Conservation (phyloP, 2,797 vertebrate species). For the Mustela erminea region DNA sequence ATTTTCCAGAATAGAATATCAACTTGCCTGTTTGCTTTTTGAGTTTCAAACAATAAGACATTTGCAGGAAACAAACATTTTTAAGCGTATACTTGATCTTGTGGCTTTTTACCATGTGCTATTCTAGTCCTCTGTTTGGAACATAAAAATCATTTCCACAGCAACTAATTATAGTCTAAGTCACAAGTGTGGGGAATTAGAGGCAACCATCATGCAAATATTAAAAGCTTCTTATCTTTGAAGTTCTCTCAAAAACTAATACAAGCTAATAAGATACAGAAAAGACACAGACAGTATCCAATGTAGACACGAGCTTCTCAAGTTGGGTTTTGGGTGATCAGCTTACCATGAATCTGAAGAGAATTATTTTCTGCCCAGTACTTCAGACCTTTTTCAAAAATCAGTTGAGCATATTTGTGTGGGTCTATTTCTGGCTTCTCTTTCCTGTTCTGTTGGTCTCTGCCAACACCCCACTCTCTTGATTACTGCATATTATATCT, state of each 20-base stretch:
- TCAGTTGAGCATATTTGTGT: not conserved
- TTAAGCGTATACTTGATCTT: conserved; percentile 33
- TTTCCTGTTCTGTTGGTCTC: not conserved
- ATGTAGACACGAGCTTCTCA: not conserved
- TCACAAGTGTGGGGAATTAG: conserved; percentile 58
- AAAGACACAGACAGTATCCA: not conserved
- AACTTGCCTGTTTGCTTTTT: conserved; percentile 20
- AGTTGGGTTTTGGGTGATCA: conserved; percentile 28
- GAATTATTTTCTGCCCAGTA: conserved; percentile 19
- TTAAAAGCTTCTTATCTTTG: conserved; percentile 65
- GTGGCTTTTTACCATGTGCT: conserved; percentile 28
- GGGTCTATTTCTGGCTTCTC: not conserved
- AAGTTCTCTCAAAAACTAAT: conserved; percentile 34
- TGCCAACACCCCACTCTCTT: not conserved
- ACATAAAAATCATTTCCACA: conserved; percentile 75
- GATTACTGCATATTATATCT: not conserved
- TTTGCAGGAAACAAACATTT: conserved; percentile 27
- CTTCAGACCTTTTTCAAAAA: not conserved
- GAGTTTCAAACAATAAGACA: conserved; percentile 51
- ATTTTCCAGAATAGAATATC: conserved; percentile 9
- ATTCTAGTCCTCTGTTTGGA: conserved; percentile 62
- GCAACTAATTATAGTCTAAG: conserved; percentile 72
- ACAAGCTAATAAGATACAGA: not conserved
- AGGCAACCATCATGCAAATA: conserved; percentile 41
- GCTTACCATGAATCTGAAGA: not conserved